Percentiles rank a stretch among this genome's conserved stretches.
Conservation (phyloP, 2,113 vertebrate species). For the Salvelinus fontinalis region DNA sequence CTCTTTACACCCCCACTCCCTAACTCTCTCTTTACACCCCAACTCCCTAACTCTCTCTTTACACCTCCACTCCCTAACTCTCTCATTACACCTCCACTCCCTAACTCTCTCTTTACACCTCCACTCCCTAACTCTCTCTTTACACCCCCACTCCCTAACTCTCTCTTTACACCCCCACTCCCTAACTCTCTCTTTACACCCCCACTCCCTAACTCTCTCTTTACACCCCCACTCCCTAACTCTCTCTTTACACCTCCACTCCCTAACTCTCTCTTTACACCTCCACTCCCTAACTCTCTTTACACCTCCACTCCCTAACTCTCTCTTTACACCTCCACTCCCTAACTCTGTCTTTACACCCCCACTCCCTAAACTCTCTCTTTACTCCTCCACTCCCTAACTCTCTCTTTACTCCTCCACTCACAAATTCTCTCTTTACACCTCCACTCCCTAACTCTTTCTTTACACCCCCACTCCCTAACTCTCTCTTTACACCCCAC, state of each 20-base stretch:
- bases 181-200: too few species aligned
- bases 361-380: background rate
- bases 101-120: background rate
- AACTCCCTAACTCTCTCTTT: too few species aligned
- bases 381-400: background rate
- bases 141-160: slow-evolving; percentile 27
- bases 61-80: background rate
- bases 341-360: background rate
- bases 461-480: slow-evolving; percentile 33
- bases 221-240: slow-evolving; percentile 36
- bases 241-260: too few species aligned
- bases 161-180: slow-evolving; percentile 20
- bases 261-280: slow-evolving; percentile 19
- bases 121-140: slow-evolving; percentile 40
- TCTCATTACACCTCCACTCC: slow-evolving; percentile 48
- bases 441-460: slow-evolving; percentile 41
- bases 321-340: slow-evolving; percentile 19
- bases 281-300: too few species aligned
- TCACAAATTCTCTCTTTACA: background rate
- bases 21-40: background rate
- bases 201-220: slow-evolving; percentile 27
- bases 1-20: slow-evolving; percentile 25
- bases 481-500: slow-evolving; percentile 11
- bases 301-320: too few species aligned
- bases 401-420: slow-evolving; percentile 47